A percentile compares a stretch with the other conserved stretches of the same genome.
Conservation (phyloP, 2,888 invertebrate species). For the Drosophila peninsularis region DNA sequence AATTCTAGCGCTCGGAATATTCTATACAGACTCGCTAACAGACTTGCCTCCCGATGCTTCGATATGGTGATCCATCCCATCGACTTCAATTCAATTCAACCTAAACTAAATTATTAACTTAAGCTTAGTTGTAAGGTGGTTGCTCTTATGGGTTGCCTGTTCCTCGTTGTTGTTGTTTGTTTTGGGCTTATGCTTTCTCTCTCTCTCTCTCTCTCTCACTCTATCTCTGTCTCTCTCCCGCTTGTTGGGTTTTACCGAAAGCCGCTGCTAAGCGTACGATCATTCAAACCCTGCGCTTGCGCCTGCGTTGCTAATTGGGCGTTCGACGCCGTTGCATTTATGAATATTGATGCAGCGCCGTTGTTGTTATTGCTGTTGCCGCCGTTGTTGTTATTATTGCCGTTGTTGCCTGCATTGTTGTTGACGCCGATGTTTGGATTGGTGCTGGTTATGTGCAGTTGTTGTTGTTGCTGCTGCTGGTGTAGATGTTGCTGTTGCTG, state of each 20-base stretch:
- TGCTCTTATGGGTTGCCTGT: slow-evolving; percentile 6
- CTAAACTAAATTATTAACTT: slow-evolving; percentile 16
- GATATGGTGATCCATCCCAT: slow-evolving; percentile 21
- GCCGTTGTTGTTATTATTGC: slow-evolving; percentile 12
- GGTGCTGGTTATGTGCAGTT: slow-evolving; percentile 45
- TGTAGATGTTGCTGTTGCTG: slow-evolving; percentile 51
- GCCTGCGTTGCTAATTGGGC: slow-evolving; percentile 45
- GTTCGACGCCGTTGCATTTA: slow-evolving; percentile 45
- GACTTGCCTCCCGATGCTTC: slow-evolving; percentile 35
- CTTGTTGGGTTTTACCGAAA: slow-evolving; percentile 57
- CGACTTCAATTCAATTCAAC: slow-evolving; percentile 16
- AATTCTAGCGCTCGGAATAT: not conserved
- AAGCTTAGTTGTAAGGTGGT: slow-evolving; percentile 23
- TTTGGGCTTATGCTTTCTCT: slow-evolving; percentile 25
- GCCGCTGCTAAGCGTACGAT: slow-evolving; percentile 54
- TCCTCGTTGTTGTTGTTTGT: slow-evolving; percentile 4
- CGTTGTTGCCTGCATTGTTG: slow-evolving; percentile 40
- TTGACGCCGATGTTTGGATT: slow-evolving; percentile 41
- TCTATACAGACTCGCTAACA: slow-evolving; percentile 8
- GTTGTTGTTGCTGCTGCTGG: slow-evolving; percentile 55
- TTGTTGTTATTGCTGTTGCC: slow-evolving; percentile 40
- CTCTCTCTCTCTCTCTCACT: not conserved
- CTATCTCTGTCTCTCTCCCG: not conserved
- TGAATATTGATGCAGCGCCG: slow-evolving; percentile 45
- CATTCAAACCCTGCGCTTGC: slow-evolving; percentile 54